Evolutionary conservation across 64 coral and sea anemone genomes (phyloP), one percentile per base, ranked within the genome.

Genomic region (Montipora cactus): DNA sequence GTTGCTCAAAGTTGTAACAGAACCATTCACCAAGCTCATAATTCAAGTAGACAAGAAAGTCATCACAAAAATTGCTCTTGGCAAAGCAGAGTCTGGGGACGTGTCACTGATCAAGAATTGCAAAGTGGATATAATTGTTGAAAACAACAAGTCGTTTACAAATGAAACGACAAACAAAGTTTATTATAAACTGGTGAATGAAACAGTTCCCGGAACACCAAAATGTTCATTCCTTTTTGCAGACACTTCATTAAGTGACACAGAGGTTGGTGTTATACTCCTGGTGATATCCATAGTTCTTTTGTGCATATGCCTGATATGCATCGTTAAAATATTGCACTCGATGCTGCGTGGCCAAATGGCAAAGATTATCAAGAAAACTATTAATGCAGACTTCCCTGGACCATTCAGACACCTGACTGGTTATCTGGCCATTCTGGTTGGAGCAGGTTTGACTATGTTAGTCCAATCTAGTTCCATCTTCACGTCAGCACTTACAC

Each of bases 391-490:
- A 46, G 97, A 99, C 64, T 99, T 99, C 12, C 97, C 97, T 1
- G 78, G 71, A 68, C 97, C 95, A 23, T 96, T 99, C 44, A 64
- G 88, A 37, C 95, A 96, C 74, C 90, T 99, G 23, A 99, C 95
- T 74, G 97, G 97, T 75, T 99, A 99, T 86, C 89, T 96, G 83
- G 89, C 97, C 19, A 96, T 99, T 14, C 8, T 99, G n/a, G 95
- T 99, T 77, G 97, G 97, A 58, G 97, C 97, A 67, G 95, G 94
- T 7, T 92, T 99, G 88, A 99, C 97, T 15, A 94, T 99, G 81
- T 80, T 99, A 59, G 97, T 99, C 3, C 97, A 99, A 75, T 99
- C 97, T 44, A 99, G 97, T 89, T 99, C 97, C 52, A 96, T 99
- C 71, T 99, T 99, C 48, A 99, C 97, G 10, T 99, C 97, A 22